Evolutionary conservation across 2,888 invertebrate species (phyloP).

Genomic region (Sarcophaga subvicina): DNA sequence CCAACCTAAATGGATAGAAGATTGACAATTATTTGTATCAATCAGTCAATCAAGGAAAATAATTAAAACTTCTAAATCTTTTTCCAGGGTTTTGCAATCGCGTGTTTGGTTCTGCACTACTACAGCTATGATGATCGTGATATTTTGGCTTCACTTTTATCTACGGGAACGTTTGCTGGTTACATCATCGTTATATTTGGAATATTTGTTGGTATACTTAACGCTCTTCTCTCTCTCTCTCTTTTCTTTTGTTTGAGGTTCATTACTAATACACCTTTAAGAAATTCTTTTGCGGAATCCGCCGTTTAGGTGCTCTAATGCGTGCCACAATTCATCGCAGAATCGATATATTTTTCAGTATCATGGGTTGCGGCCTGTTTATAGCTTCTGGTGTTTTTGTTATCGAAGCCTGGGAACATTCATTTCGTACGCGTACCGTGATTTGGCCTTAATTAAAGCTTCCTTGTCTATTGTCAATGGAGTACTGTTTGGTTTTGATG

Average conservation of each 20-base stretch:
- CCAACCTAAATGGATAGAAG: too few relatives aligned
- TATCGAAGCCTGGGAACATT: slow-evolving; percentile 85
- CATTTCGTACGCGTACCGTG: slow-evolving; percentile 81
- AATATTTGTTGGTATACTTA: slow-evolving; percentile 85
- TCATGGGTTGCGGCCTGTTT: slow-evolving; percentile 88
- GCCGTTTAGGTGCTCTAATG: slow-evolving; percentile 85
- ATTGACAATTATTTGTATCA: too few relatives aligned
- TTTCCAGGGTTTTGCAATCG: slow-evolving; percentile 85
- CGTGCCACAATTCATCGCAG: slow-evolving; percentile 88
- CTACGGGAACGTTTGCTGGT: slow-evolving; percentile 89
- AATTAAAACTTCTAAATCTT: neutral
- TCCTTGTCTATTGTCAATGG: slow-evolving; percentile 89
- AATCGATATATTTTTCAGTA: slow-evolving; percentile 90
- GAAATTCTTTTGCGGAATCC: neutral
- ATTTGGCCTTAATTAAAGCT: slow-evolving; percentile 88
- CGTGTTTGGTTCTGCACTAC: slow-evolving; percentile 88
- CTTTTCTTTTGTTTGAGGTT: too few relatives aligned
- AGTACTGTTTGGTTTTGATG: slow-evolving; percentile 88
- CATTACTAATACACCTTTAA: too few relatives aligned
- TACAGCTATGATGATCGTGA: slow-evolving; percentile 85
- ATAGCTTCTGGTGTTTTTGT: slow-evolving; percentile 88
- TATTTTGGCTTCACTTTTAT: slow-evolving; percentile 84
- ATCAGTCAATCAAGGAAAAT: neutral
- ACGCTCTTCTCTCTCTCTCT: neutral
- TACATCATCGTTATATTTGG: slow-evolving; percentile 88